Conservation (phyloP, 1,140 invertebrate species). For the Cydia pomonella region DNA sequence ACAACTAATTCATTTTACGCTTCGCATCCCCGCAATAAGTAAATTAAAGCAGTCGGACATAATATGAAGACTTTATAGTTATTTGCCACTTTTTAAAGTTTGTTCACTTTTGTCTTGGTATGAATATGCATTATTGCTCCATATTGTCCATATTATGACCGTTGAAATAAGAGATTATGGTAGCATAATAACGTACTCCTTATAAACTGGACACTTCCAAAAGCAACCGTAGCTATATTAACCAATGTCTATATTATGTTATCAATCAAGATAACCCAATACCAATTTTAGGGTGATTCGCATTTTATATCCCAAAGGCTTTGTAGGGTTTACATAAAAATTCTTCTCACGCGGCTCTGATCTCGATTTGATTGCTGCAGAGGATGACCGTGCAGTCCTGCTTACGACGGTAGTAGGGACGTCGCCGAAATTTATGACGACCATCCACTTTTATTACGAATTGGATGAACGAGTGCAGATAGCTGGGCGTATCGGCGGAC, state of each 20-base stretch:
- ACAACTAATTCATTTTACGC: no score
- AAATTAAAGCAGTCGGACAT: no score
- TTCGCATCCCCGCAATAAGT: no score
- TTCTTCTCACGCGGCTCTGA: slow-evolving; percentile 56
- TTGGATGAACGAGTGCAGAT: slow-evolving; percentile 52
- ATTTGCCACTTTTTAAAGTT: no score
- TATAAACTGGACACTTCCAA: not conserved
- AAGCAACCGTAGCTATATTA: not conserved
- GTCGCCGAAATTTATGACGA: slow-evolving; percentile 54
- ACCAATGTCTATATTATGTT: not conserved
- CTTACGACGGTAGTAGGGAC: slow-evolving; percentile 45
- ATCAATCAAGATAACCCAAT: slow-evolving; percentile 37
- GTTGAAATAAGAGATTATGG: no score
- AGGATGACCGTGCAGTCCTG: slow-evolving; percentile 36
- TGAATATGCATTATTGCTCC: no score
- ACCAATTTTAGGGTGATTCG: slow-evolving; percentile 36
- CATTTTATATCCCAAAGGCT: slow-evolving; percentile 51
- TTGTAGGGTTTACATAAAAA: slow-evolving; percentile 55
- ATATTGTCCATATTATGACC: no score
- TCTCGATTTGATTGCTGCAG: slow-evolving; percentile 60
- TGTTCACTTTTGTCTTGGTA: no score
- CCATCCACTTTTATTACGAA: slow-evolving; percentile 62
- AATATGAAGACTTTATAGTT: no score
- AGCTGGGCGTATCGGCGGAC: slow-evolving; percentile 20
- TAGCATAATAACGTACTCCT: not conserved